Evolutionary conservation across 2,888 invertebrate genomes (phyloP).

Genomic region (Tachystola acroxantha): DNA sequence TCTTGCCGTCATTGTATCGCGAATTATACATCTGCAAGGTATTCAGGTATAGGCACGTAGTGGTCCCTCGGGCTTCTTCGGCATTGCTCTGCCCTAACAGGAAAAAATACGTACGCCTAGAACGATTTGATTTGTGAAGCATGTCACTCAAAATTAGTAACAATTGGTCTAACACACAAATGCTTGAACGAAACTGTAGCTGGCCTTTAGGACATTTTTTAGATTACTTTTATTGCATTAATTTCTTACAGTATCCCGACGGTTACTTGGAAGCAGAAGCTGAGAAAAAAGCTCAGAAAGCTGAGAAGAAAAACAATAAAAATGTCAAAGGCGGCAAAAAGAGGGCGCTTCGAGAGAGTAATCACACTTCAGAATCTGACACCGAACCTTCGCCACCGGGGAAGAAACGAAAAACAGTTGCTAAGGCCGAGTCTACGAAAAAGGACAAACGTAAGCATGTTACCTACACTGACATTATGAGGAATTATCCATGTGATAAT

Average conservation of each 20-base stretch:
- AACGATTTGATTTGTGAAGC: too few species aligned
- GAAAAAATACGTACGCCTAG: too few species aligned
- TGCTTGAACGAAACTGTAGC: too few species aligned
- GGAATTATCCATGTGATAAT: neutral
- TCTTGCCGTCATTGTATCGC: too few species aligned
- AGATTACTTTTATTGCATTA: too few species aligned
- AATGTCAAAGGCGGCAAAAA: conserved; percentile 22
- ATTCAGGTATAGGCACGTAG: too few species aligned
- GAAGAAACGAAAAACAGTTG: conserved; percentile 32
- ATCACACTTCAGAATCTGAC: conserved; percentile 37
- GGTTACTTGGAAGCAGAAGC: conserved; percentile 83
- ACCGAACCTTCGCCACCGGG: conserved; percentile 29
- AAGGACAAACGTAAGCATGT: conserved; percentile 20
- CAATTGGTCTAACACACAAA: too few species aligned
- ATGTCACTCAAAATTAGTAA: too few species aligned
- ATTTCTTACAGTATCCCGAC: conserved; percentile 81
- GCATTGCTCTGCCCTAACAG: too few species aligned
- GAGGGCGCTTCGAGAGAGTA: conserved; percentile 40
- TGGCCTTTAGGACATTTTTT: too few species aligned
- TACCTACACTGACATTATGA: neutral
- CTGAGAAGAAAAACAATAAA: conserved; percentile 27
- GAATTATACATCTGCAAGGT: too few species aligned
- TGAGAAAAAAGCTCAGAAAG: conserved; percentile 59
- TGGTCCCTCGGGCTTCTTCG: too few species aligned
- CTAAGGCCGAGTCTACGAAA: conserved; percentile 11